Base-by-base conservation (phyloP, 2,797 vertebrate species). In the Callimico goeldii region DNA sequence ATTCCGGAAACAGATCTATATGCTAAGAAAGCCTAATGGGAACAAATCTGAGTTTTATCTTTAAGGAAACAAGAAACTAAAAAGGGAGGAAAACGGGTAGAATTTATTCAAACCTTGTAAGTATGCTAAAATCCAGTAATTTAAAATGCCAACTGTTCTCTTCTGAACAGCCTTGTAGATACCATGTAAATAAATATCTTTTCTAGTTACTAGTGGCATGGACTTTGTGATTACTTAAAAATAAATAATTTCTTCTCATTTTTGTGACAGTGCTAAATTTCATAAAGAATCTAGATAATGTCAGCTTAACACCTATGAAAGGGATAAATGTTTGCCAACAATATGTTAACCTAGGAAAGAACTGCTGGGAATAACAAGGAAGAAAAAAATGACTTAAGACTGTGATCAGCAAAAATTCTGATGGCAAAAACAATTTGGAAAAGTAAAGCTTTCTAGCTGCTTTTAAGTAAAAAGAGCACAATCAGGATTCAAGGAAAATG, bases 401-500 rank as follows among this genome's bases (percentile, higher is more conserved):
- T 70, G 33, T 77, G 72, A 95, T 58, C 55, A 96, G 84, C 57
- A 96, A 97, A 14, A 61, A 87, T 70, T 88, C 64, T 89, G 76
- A 88, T 48, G 57, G 58, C 22, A 90, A 92, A 94, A 93, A 89
- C n/a, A 90, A 43, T 46, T 83, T 67, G 80, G 50, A 50, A 57
- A 22, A 85, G 36, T 48, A 43, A 70, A 94, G 36, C 84, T 48
- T 91, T 67, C 91, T 76, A 93, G 84, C 72, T 91, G 33, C 46
- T 90, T 88, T 82, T 90, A 95, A 91, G 64, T 94, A 98, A 96
- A 88, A 95, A 96, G 97, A 96, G 90, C 86, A 67, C 97, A 97
- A 97, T 94, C 70, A 97, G 96, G 97, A 97, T 96, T 98, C 94
- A 98, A 98, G 90, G 85, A 96, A 91, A 97, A 97, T 46, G 98